phyloP scores from a whole-genome alignment of 2,113 vertebrate genomes.

The Tachysurus vachellii region DNA sequence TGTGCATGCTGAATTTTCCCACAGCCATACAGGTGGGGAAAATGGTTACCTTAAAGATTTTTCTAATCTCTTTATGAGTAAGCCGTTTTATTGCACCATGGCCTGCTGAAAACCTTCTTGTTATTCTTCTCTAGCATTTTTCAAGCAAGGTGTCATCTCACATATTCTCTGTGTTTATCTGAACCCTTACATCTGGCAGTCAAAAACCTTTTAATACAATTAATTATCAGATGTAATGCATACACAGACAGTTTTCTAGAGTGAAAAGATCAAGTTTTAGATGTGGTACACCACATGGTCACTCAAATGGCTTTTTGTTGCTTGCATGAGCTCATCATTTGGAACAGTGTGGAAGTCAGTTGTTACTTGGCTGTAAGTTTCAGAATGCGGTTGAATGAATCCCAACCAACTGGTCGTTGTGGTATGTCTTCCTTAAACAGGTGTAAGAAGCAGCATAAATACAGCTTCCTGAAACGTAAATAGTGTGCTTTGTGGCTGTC shows the following conservation, averaged over 20 bases:
- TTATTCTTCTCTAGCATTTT: neutral
- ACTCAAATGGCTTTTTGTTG: neutral
- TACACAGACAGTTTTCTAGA: neutral
- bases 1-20: constrained; percentile 19
- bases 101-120: neutral
- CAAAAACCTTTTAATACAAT: constrained; percentile 27
- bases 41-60: constrained; percentile 52
- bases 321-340: neutral
- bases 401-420: neutral
- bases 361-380: constrained; percentile 13
- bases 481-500: constrained; percentile 4
- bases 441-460: neutral
- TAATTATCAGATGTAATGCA: constrained; percentile 20
- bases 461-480: constrained; percentile 9
- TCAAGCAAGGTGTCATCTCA: neutral
- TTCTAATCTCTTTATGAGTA: constrained; percentile 39
- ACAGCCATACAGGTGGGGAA: constrained; percentile 8
- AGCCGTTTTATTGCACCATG: neutral
- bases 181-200: constrained; percentile 9
- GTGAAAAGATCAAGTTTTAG: neutral
- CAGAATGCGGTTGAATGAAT: neutral
- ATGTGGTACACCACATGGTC: neutral
- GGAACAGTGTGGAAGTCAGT: constrained; percentile 1
- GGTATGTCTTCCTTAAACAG: neutral
- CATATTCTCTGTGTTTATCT: constrained; percentile 28